Evolutionary conservation across 2,113 vertebrate genomes (phyloP).

Genomic region (Equus quagga): DNA sequence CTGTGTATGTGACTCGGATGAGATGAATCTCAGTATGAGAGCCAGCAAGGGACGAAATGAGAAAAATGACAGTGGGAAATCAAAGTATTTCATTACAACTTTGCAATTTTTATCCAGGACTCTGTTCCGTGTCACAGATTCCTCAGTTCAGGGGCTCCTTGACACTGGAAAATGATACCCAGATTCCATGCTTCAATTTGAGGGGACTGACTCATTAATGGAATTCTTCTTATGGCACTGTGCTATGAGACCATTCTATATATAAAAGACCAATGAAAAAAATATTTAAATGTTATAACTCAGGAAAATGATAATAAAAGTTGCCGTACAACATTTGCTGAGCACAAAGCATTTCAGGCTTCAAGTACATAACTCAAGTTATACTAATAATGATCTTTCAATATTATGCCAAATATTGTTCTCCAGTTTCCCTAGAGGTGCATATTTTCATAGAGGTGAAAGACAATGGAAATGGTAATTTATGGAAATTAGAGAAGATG

Average conservation of each 20-base stretch:
- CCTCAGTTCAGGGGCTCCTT: not conserved
- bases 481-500: not conserved
- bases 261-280: not conserved
- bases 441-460: not conserved
- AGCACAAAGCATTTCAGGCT: not conserved
- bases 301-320: not conserved
- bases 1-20: not conserved
- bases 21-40: not conserved
- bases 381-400: not conserved
- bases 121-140: not conserved
- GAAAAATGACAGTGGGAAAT: not conserved
- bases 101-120: not conserved
- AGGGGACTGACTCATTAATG: not conserved
- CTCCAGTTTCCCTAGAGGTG: not conserved
- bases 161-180: not conserved
- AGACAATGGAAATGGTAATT: not conserved
- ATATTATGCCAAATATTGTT: not conserved
- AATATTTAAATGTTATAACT: not conserved
- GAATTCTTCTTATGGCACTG: not conserved
- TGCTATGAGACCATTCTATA: not conserved
- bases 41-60: too few species aligned
- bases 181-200: not conserved
- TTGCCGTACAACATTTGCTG: not conserved
- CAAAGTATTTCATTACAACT: not conserved
- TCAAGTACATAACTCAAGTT: not conserved